These are phyloP conservation scores for Muntiacus reevesi DNA, from an alignment of 2,113 vertebrate species.

Conservation along the genomic window DNA sequence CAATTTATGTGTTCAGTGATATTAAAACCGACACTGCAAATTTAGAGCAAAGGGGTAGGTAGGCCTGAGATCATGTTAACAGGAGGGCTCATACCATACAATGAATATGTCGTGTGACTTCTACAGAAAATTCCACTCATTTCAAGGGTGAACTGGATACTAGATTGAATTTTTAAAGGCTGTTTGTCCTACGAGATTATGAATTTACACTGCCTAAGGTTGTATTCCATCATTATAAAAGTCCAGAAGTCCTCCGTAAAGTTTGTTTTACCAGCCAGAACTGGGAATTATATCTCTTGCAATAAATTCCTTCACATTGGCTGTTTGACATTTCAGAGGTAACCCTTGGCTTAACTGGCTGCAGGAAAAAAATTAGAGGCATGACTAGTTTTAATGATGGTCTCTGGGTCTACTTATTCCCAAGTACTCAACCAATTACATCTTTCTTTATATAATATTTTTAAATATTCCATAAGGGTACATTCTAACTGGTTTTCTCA, in stretches of 20 bases:
- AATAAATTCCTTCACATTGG: slow-evolving; percentile 76
- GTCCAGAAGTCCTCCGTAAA: slow-evolving; percentile 78
- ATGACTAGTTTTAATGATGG: slow-evolving; percentile 78
- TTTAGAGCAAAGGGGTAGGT: slow-evolving; percentile 46
- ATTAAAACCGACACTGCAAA: slow-evolving; percentile 54
- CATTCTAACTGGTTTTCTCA: slow-evolving; percentile 61
- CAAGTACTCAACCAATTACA: slow-evolving; percentile 68
- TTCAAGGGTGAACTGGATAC: slow-evolving; percentile 72
- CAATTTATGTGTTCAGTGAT: not conserved
- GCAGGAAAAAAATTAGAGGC: slow-evolving; percentile 79
- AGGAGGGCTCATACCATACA: not conserved
- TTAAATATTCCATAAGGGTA: slow-evolving; percentile 51
- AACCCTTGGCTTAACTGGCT: slow-evolving; percentile 72
- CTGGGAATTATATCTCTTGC: slow-evolving; percentile 80
- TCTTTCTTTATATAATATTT: slow-evolving; percentile 67
- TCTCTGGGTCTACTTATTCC: slow-evolving; percentile 72
- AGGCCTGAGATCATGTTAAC: slow-evolving; percentile 21
- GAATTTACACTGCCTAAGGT: slow-evolving; percentile 82
- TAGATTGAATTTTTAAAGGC: slow-evolving; percentile 80
- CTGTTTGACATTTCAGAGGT: slow-evolving; percentile 79
- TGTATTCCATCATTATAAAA: slow-evolving; percentile 83
- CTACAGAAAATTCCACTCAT: slow-evolving; percentile 68
- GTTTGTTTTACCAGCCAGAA: slow-evolving; percentile 81
- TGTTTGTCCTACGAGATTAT: slow-evolving; percentile 80
- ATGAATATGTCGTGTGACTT: slow-evolving; percentile 50